These are phyloP conservation scores for Caenorhabditis sp. DNA, from an alignment of 2,888 invertebrate genomes.

Conservation along the genomic window DNA sequence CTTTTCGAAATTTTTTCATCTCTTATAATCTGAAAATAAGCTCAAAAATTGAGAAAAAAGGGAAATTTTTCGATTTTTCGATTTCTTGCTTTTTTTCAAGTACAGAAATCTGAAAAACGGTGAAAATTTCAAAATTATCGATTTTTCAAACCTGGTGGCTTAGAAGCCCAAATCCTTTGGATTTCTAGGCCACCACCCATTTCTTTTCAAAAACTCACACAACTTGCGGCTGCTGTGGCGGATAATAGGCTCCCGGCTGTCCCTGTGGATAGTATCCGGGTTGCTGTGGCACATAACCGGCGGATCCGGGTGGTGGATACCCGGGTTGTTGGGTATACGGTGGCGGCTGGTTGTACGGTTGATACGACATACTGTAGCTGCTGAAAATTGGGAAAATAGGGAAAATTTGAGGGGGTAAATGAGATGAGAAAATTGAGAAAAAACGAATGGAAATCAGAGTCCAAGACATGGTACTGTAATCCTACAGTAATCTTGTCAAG, in stretches of 20 bases:
- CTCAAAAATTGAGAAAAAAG: too few relatives aligned
- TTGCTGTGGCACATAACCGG: constrained; percentile 56
- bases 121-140: too few relatives aligned
- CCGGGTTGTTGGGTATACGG: constrained; percentile 64
- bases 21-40: too few relatives aligned
- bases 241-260: constrained; percentile 51
- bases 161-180: not conserved
- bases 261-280: constrained; percentile 60
- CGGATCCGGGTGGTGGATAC: constrained; percentile 65
- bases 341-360: constrained; percentile 63
- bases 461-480: not conserved
- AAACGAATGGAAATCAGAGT: too few relatives aligned
- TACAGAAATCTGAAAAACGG: too few relatives aligned
- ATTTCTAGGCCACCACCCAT: not conserved
- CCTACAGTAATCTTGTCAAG: too few relatives aligned
- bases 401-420: too few relatives aligned
- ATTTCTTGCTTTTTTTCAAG: too few relatives aligned
- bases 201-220: constrained; percentile 43
- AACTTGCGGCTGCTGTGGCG: constrained; percentile 57
- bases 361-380: constrained; percentile 49
- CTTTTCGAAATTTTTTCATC: too few relatives aligned
- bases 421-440: too few relatives aligned
- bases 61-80: too few relatives aligned
- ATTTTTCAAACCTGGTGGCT: not conserved
- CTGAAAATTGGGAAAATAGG: not conserved